Evolutionary conservation across 2,888 invertebrate genomes (phyloP).

Genomic region (Andrena haemorrhoa): DNA sequence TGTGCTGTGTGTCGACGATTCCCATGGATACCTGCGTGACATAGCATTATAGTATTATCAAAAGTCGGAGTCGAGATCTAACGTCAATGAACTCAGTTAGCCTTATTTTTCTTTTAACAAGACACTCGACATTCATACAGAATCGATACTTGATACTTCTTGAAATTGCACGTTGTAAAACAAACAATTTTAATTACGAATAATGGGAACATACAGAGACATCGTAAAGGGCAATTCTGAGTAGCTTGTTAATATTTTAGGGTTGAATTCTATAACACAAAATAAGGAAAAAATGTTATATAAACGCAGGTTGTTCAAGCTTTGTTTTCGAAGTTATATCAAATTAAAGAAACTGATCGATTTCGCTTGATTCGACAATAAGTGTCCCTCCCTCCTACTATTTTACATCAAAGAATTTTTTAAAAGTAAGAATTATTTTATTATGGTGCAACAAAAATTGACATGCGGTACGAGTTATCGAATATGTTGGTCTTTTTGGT

Average conservation of each 20-base stretch:
- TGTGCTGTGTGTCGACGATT: slow-evolving; percentile 80
- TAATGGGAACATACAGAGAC: not conserved
- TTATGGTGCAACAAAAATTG: not conserved
- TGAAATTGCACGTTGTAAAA: not conserved
- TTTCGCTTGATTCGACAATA: too few relatives aligned
- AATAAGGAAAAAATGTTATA: too few relatives aligned
- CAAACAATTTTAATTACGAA: not conserved
- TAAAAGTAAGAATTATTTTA: not conserved
- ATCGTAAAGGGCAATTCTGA: too few relatives aligned
- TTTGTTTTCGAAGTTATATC: too few relatives aligned
- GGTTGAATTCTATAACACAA: too few relatives aligned
- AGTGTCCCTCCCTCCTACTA: too few relatives aligned
- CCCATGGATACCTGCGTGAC: slow-evolving; percentile 82
- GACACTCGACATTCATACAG: not conserved
- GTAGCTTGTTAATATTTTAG: too few relatives aligned
- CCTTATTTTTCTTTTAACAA: not conserved
- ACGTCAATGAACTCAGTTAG: not conserved
- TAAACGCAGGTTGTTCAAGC: too few relatives aligned
- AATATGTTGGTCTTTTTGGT: too few relatives aligned
- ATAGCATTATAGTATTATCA: slow-evolving; percentile 57
- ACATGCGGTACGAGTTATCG: too few relatives aligned
- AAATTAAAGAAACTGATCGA: too few relatives aligned
- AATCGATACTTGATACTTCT: not conserved
- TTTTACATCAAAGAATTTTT: not conserved
- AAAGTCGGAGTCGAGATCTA: not conserved